These are phyloP conservation scores for Meloidogyne chitwoodi DNA, from an alignment of 1,140 invertebrate genomes.

Conservation along the genomic window DNA sequence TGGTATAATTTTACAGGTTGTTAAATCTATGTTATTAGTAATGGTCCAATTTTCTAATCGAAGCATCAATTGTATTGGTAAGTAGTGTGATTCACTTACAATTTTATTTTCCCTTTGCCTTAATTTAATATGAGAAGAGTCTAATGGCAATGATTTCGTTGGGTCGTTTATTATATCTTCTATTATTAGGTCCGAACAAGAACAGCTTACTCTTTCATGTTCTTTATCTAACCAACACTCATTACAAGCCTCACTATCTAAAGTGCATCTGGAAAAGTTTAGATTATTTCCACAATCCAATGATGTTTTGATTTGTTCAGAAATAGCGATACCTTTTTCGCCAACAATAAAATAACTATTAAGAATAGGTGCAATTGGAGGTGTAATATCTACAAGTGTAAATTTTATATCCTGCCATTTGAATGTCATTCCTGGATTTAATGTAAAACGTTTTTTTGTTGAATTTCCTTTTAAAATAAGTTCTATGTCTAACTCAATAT, in stretches of 20 bases:
- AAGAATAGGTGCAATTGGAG: background rate
- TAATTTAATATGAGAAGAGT: background rate
- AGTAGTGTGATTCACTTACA: background rate
- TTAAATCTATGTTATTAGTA: background rate
- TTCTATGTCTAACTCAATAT: background rate
- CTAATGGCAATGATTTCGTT: background rate
- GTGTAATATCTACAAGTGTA: background rate
- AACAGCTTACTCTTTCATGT: background rate
- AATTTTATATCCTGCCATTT: background rate
- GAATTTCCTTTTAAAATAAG: background rate
- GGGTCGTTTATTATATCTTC: background rate
- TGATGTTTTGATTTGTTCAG: background rate
- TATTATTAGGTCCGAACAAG: background rate
- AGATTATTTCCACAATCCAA: background rate
- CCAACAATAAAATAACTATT: background rate
- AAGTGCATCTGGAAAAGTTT: background rate
- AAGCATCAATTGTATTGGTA: background rate
- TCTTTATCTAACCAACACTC: constrained; percentile 1
- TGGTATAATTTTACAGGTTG: background rate
- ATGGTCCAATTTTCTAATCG: background rate
- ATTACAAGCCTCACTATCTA: background rate
- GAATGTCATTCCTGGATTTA: background rate
- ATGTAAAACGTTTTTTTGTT: background rate
- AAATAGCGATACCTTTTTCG: background rate
- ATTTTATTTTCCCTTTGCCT: background rate